Evolutionary conservation across 2,113 vertebrate species (phyloP), one percentile per base, ranked within the genome.

Genomic region (Pterophyllum scalare): DNA sequence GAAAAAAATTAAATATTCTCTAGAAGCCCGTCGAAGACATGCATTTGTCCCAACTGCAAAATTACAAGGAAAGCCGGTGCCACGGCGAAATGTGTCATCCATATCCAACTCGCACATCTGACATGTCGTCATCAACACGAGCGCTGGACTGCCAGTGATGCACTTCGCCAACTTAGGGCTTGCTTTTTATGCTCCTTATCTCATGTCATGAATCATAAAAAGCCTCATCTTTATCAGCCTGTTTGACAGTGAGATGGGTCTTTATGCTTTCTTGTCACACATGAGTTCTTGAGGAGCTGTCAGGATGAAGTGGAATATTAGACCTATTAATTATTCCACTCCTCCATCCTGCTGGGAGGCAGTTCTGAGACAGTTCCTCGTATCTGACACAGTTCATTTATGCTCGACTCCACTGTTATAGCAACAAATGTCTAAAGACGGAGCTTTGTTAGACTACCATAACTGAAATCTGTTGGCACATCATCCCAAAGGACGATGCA

Each of bases 321-420:
- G 65, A 89, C 28, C 67, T 59, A 81, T 89, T 88, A 83, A 92
- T 90, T 90, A 94, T 88, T 88, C 70, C 3, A 40, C 80, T 89
- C 70, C 9, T 75, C 59, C 82, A 59, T 57, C 79, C 33, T n/a
- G 80, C 86, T 78, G 82, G 81, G 80, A 85, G 82, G 52, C 54
- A 70, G 70, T 24, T 87, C 72, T 60, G 79, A 87, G 81, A 81
- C 83, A 33, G 59, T 79, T 83, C 78, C 65, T 86, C 80, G 70
- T 58, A 85, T 78, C 79, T 86, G 84, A 89, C 85, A 85, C 85
- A 86, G 88, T 87, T 92, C 56, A 60, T 80, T 61, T 72, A 67
- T 43, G 64, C 77, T 76, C 0, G 2, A 52, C 77, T 84, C 84
- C 81, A 58, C 77, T n/a, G 46, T 67, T 79, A 58, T 2, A 20